A percentile compares a stretch with the other conserved stretches of the same genome.
Evolutionary conservation across 2,888 invertebrate genomes (phyloP).

Genomic region (Erebia epiphron): DNA sequence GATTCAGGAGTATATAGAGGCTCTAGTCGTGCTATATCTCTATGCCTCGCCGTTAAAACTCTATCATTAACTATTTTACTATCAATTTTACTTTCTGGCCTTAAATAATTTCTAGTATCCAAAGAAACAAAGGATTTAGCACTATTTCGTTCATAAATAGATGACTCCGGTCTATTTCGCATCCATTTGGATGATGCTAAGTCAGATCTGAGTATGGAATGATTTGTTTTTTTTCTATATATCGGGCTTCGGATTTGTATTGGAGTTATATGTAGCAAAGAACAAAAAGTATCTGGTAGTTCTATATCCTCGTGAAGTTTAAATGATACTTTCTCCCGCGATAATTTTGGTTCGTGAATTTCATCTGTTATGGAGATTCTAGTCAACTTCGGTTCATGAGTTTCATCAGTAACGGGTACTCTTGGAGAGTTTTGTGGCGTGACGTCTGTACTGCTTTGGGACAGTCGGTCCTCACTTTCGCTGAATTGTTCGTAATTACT

Average conservation of each 20-base stretch:
- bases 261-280: constrained; percentile 74
- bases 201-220: constrained; percentile 72
- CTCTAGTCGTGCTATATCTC: constrained; percentile 64
- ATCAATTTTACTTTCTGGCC: constrained; percentile 62
- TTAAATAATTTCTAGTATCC: constrained; percentile 64
- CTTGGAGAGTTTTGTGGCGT: constrained; percentile 76
- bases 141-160: constrained; percentile 72
- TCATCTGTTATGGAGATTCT: constrained; percentile 58
- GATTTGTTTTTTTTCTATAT: constrained; percentile 63
- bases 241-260: constrained; percentile 68
- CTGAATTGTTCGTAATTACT: constrained; percentile 72
- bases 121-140: constrained; percentile 76
- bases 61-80: constrained; percentile 58
- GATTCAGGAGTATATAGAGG: constrained; percentile 67
- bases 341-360: constrained; percentile 53
- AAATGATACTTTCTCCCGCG: constrained; percentile 50
- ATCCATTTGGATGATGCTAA: constrained; percentile 78
- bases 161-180: constrained; percentile 71
- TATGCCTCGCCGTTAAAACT: constrained; percentile 68
- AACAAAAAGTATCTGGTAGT: constrained; percentile 67
- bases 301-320: constrained; percentile 56
- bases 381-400: constrained; percentile 53
- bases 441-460: constrained; percentile 73
- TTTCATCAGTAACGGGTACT: constrained; percentile 55
- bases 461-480: constrained; percentile 72